Base-by-base conservation (phyloP, 2,888 invertebrate species). In the Cylloceria caligata region DNA sequence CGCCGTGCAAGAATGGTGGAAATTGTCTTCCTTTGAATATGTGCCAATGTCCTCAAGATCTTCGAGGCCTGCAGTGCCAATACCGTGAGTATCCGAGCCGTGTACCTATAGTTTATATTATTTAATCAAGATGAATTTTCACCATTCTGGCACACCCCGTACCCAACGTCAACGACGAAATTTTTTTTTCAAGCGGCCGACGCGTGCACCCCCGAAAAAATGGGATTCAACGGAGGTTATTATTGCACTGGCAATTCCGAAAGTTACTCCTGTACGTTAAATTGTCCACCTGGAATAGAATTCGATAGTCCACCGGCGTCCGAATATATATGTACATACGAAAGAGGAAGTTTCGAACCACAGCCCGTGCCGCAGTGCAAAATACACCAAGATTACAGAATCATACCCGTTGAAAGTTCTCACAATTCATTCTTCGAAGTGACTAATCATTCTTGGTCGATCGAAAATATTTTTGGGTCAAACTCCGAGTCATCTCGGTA, bases 1-100 rank as follows among this genome's bases (percentile, higher is more conserved):
- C 97, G 0, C 94, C 95, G 0, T 98, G 98, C 89, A 90, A 94
- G 80, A 97, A 98, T 89, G 97, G 96, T 0, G 98, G 98, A 0
- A 94, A 94, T n/a, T 98, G 98, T 90, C 93, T 97, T 0, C 94
- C 96, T 0, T 94, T 95, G 9, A 96, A 97, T 89, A 94, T 95
- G 1, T 98, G 98, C 86, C 95, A 96, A 85, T 98, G 98, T 89
- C 95, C 97, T 0, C 93, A 94, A 83, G 94, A 95, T 1, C 96
- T 94, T 87, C 94, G 95, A 81, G 96, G 96, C n/a, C 94, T 95
- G 0, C 95, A 95, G 88, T 97, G 96, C 88, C 96, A 96, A 93
- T 96, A 95, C 88, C 88, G 95, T 95, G 91, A 94, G 94, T 90
- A 52, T 6, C 13, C n/a, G n/a, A n/a, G n/a, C n/a, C n/a, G n/a